Evolutionary conservation across 2,113 vertebrate species (phyloP), one percentile per base, ranked within the genome.

Genomic region (Choloepus hoffmanni): DNA sequence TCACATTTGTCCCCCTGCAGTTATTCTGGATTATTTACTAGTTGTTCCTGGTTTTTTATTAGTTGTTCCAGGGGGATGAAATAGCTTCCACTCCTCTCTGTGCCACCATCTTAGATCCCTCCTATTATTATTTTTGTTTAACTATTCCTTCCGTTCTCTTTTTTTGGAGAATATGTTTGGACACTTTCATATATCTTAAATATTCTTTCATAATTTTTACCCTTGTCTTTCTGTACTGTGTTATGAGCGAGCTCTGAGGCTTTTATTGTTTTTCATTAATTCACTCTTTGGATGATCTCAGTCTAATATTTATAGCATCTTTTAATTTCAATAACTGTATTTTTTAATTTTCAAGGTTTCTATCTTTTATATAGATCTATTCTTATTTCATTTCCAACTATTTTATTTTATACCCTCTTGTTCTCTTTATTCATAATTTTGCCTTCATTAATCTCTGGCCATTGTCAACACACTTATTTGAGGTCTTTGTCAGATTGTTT

Each of bases 401-500:
- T 92, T 48, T 24, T 4, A 83, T 86, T 45, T 89, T 62, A 82
- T 68, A 73, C 11, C 48, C 43, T 2, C 5, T 91, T 50, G 7
- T 50, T 85, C 26, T 53, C 63, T 91, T 86, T 48, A 65, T 48
- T 77, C 33, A 30, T 62, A 53, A 48, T 67, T 92, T 85, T 93
- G 15, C 48, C 48, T 89, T 60, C 30, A 33, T 70, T 93, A 58
- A 68, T 89, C 21, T 89, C 48, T 89, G 79, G 24, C 14, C 55
- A 19, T 60, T 50, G 7, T 81, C 91, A 86, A 58, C 4, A 23
- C 48, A 28, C 36, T 78, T 45, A 89, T 93, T 73, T 70, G 62
- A 93, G 33, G 70, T 76, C 30, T 96, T 60, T 96, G 40, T 53
- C 79, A 79, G 53, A 53, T 55, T 95, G 13, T 85, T 91, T 78